Percentiles rank a stretch among this genome's conserved stretches.
phyloP scores from a whole-genome alignment of 2,888 invertebrate genomes.

The Cataglyphis albicans region DNA sequence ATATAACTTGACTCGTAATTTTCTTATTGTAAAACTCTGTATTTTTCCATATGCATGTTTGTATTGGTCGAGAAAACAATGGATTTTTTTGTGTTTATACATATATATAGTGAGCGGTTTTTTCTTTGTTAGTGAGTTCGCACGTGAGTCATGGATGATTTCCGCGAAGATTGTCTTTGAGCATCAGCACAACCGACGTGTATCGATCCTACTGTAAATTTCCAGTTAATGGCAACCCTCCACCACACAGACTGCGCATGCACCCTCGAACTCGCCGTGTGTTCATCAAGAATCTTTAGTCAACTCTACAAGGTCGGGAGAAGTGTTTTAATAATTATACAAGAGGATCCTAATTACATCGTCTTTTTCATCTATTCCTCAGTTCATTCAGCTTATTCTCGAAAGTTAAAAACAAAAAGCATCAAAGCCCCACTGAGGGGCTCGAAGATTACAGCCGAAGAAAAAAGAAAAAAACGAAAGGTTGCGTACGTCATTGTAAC shows the following conservation, averaged over 20 bases:
- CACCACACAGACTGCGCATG: slow-evolving; percentile 69
- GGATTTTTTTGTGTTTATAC: background rate
- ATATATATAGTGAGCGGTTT: background rate
- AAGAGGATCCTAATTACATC: background rate
- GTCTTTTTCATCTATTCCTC: background rate
- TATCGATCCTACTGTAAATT: slow-evolving; percentile 79
- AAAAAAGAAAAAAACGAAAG: background rate
- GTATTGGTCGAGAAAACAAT: slow-evolving; percentile 11
- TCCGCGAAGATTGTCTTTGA: slow-evolving; percentile 66
- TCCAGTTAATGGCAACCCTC: slow-evolving; percentile 75
- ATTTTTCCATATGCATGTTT: slow-evolving; percentile 15
- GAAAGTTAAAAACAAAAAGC: background rate
- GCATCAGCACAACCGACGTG: slow-evolving; percentile 64
- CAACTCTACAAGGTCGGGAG: slow-evolving; percentile 55
- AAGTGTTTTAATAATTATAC: slow-evolving; percentile 41
- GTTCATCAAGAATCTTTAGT: slow-evolving; percentile 67
- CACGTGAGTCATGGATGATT: slow-evolving; percentile 68
- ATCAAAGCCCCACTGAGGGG: slow-evolving; percentile 17
- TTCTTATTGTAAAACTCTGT: background rate
- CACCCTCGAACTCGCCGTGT: slow-evolving; percentile 62
- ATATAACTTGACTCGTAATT: background rate
- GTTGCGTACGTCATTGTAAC: background rate
- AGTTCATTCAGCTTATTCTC: background rate
- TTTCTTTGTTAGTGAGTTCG: slow-evolving; percentile 21
- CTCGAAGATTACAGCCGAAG: background rate